Evolutionary conservation across 2,113 vertebrate species (phyloP).

Genomic region (Sturnira hondurensis): DNA sequence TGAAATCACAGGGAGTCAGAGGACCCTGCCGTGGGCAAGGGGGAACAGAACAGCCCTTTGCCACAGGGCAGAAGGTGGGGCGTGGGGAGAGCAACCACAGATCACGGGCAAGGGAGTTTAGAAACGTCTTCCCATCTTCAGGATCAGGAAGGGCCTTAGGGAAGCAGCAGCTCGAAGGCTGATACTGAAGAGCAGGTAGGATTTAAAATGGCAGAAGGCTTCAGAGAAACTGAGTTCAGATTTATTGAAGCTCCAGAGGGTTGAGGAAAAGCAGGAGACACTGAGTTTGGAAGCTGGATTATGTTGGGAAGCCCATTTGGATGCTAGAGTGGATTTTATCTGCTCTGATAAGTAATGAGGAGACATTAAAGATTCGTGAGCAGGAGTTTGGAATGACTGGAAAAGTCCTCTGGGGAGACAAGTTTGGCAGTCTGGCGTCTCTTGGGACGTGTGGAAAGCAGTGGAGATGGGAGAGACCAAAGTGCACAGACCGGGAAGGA

Average conservation of each 20-base stretch:
- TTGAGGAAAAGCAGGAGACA: neutral
- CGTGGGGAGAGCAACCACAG: neutral
- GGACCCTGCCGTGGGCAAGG: neutral
- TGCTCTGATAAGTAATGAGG: neutral
- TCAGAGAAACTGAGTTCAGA: neutral
- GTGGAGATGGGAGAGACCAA: accelerated
- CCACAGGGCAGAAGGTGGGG: neutral
- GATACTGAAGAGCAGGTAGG: neutral
- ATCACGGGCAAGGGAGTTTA: neutral
- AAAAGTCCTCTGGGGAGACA: neutral
- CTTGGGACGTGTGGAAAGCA: neutral
- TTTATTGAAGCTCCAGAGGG: neutral
- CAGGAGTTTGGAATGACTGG: neutral
- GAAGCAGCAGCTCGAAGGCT: neutral
- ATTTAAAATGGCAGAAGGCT: neutral
- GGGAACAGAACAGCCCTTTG: neutral
- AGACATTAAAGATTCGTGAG: neutral
- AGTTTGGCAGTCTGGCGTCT: neutral
- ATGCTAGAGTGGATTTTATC: neutral
- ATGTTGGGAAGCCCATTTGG: neutral
- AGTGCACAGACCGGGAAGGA: neutral
- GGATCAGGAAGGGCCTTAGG: neutral
- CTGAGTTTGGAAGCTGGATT: neutral
- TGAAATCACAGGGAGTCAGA: neutral
- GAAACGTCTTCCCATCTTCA: neutral